Conservation (phyloP, 1,140 invertebrate species). For the Propsilocerus akamusi region DNA sequence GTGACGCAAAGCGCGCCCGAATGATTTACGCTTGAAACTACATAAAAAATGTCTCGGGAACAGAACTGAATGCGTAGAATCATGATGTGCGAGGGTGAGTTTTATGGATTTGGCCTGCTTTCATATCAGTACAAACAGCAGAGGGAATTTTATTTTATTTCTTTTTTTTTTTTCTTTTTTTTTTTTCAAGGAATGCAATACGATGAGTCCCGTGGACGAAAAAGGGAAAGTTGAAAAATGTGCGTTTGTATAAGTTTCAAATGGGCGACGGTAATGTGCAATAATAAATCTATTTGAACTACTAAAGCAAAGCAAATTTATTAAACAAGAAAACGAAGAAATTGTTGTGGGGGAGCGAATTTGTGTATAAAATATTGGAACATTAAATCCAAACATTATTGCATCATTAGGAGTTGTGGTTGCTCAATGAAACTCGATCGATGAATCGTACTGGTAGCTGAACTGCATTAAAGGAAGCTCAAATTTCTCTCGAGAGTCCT, state of each 20-base stretch:
- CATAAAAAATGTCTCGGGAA: not conserved
- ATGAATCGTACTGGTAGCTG: not conserved
- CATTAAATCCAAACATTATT: constrained; percentile 2
- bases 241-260: too few species aligned
- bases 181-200: too few species aligned
- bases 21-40: constrained; percentile 3
- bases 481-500: not conserved
- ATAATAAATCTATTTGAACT: not conserved
- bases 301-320: too few species aligned
- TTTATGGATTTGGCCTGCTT: not conserved
- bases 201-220: too few species aligned
- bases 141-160: too few species aligned
- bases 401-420: not conserved
- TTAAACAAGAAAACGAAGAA: too few species aligned
- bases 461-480: not conserved
- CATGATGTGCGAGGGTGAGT: not conserved
- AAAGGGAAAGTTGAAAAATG: not conserved
- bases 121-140: not conserved
- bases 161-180: too few species aligned
- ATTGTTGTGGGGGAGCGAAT: too few species aligned
- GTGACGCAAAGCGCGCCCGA: not conserved
- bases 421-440: not conserved
- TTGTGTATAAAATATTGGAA: not conserved
- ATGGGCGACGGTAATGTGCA: too few species aligned
- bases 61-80: not conserved